Evolutionary conservation across 2,113 vertebrate species (phyloP).

Genomic region (Columbina picui): DNA sequence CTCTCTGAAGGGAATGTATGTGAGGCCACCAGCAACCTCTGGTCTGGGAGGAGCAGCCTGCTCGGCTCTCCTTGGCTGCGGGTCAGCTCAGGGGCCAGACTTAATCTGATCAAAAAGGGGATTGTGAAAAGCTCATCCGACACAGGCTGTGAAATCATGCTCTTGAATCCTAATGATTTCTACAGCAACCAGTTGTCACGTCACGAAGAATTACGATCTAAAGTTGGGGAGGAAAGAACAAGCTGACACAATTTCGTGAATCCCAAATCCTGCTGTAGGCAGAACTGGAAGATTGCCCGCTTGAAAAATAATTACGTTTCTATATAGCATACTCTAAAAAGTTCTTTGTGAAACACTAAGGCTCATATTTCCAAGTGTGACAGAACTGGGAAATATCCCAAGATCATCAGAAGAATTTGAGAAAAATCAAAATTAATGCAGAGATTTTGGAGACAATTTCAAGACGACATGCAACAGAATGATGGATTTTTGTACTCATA

Average conservation of each 20-base stretch:
- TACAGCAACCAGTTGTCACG: background rate
- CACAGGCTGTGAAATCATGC: conserved; percentile 35
- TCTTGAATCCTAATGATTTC: conserved; percentile 16
- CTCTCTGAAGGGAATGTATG: background rate
- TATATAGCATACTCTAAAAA: background rate
- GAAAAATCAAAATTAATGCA: background rate
- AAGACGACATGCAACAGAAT: background rate
- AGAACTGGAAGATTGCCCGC: background rate
- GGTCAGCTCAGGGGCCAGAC: background rate
- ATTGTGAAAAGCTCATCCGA: conserved; percentile 28
- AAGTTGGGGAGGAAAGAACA: background rate
- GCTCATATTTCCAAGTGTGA: background rate
- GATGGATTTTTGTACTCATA: conserved; percentile 17
- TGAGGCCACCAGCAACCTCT: background rate
- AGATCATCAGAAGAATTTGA: background rate
- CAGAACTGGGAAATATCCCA: background rate
- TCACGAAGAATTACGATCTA: background rate
- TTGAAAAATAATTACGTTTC: background rate
- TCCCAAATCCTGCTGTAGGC: background rate
- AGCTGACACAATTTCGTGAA: background rate
- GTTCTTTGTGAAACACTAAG: background rate
- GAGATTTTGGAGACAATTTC: background rate
- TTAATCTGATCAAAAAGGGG: conserved; percentile 37
- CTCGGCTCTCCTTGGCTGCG: rapidly evolving
- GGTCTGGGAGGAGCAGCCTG: background rate